phyloP scores from a whole-genome alignment of 2,113 vertebrate species.

The Scolopax mira region DNA sequence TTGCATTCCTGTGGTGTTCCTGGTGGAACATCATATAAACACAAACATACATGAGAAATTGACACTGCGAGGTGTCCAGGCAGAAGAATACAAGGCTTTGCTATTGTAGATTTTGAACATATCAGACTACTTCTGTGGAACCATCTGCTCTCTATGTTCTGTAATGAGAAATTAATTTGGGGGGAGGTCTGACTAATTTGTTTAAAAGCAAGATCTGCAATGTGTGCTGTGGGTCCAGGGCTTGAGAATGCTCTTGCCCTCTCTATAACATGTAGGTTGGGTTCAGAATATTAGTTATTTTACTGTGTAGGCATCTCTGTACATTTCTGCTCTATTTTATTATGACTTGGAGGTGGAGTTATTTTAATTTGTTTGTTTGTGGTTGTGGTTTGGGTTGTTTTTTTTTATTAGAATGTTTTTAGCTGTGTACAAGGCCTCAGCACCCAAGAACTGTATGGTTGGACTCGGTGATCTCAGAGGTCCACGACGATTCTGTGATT shows the following conservation, averaged over 20 bases:
- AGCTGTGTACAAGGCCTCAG: background rate
- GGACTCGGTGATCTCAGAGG: no score
- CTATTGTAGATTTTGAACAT: background rate
- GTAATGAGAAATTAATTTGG: background rate
- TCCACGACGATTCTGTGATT: no score
- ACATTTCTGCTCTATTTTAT: background rate
- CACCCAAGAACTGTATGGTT: background rate
- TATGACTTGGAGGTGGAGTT: background rate
- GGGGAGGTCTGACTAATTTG: background rate
- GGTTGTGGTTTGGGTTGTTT: background rate
- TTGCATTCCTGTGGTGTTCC: background rate
- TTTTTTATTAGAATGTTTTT: background rate
- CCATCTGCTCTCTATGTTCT: background rate
- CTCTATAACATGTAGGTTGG: background rate
- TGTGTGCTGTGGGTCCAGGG: background rate
- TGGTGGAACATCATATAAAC: background rate
- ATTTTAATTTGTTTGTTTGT: background rate
- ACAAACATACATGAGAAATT: background rate
- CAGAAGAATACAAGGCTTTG: background rate
- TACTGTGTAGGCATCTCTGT: background rate
- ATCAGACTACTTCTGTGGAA: background rate
- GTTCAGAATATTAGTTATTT: background rate
- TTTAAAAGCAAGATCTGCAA: background rate
- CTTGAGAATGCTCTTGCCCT: background rate
- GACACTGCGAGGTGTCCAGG: background rate